A percentile compares a stretch with the other conserved stretches of the same genome.
phyloP scores from a whole-genome alignment of 2,888 invertebrate genomes.

The Eupeodes latifasciatus region DNA sequence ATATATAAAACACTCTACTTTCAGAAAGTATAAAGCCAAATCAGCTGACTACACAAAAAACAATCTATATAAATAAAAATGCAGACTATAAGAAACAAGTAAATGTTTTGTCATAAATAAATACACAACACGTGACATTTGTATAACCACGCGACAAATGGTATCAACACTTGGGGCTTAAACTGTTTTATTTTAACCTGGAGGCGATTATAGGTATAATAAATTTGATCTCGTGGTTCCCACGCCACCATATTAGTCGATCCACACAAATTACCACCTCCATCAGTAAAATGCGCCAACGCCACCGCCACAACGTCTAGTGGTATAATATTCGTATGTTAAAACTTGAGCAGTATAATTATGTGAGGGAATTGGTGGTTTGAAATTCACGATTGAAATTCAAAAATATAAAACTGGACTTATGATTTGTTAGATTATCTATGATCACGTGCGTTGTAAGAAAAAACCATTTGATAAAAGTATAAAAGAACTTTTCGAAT shows the following conservation, averaged over 20 bases:
- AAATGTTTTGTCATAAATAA: slow-evolving; percentile 7
- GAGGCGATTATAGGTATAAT: slow-evolving; percentile 31
- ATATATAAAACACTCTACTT: neutral
- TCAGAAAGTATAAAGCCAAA: neutral
- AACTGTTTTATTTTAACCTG: slow-evolving; percentile 31
- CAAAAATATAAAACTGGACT: neutral
- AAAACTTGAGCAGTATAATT: slow-evolving; percentile 3
- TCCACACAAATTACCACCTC: slow-evolving; percentile 6
- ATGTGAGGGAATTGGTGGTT: slow-evolving; percentile 32
- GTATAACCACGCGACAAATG: slow-evolving; percentile 30
- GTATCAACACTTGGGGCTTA: slow-evolving; percentile 41
- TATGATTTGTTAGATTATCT: slow-evolving; percentile 7
- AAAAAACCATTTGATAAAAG: neutral
- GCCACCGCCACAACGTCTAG: neutral
- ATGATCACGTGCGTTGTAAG: slow-evolving; percentile 5
- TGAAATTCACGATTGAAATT: slow-evolving; percentile 23
- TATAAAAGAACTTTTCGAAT: neutral
- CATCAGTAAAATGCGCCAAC: neutral
- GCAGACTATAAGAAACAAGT: neutral
- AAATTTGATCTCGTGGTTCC: slow-evolving; percentile 34
- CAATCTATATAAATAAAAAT: neutral
- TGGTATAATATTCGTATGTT: neutral
- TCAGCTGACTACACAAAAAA: neutral
- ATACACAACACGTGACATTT: slow-evolving; percentile 13
- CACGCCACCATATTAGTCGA: slow-evolving; percentile 19